phyloP scores from a whole-genome alignment of 2,888 invertebrate species.

The Macrostomum cliftonense region DNA sequence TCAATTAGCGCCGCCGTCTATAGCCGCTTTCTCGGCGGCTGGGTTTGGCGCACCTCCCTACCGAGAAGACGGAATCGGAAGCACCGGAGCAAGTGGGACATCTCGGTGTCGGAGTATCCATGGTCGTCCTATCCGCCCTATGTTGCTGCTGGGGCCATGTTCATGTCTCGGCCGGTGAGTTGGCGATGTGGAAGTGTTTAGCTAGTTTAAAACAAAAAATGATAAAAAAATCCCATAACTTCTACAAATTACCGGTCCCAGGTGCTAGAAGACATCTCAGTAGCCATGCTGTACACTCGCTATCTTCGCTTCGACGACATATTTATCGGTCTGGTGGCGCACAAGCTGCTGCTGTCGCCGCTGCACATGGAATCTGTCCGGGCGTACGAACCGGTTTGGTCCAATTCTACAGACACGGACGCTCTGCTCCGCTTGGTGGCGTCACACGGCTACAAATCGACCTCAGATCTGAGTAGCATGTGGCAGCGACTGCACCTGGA shows the following conservation, averaged over 20 bases:
- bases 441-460: constrained; percentile 4
- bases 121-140: constrained; percentile 74
- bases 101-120: constrained; percentile 63
- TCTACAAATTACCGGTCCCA: constrained; percentile 33
- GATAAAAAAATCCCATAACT: too few species aligned
- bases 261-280: constrained; percentile 51
- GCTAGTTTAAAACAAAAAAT: too few species aligned
- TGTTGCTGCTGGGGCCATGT: constrained; percentile 66
- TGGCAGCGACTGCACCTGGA: too few species aligned
- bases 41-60: constrained; percentile 16
- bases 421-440: constrained; percentile 3
- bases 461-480: not conserved
- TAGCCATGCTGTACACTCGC: constrained; percentile 58
- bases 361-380: constrained; percentile 41
- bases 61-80: constrained; percentile 45
- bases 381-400: constrained; percentile 2
- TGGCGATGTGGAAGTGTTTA: too few species aligned
- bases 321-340: constrained; percentile 62
- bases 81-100: constrained; percentile 60
- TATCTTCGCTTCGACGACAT: constrained; percentile 77
- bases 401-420: not conserved
- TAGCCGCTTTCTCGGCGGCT: constrained; percentile 13
- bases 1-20: not conserved
- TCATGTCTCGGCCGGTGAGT: constrained; percentile 50
- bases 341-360: constrained; percentile 56